Base-by-base conservation (phyloP, 2,113 vertebrate genomes). In the Motacilla alba region DNA sequence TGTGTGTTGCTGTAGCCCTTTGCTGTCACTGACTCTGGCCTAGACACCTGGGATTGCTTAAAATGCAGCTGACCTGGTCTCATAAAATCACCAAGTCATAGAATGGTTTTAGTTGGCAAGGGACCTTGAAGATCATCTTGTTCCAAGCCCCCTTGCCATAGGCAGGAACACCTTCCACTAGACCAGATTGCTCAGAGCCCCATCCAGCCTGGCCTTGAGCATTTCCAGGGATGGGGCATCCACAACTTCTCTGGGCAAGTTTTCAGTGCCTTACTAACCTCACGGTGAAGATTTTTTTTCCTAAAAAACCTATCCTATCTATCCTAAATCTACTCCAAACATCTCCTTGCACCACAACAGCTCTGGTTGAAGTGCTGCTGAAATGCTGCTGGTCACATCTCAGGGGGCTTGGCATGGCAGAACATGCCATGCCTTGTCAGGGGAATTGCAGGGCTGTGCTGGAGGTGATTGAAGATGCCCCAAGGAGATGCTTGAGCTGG, bases 391-490 rank as follows among this genome's bases (percentile, higher is more conserved):
- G 78, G 18, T 20, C 23, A 7, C 23, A 7, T 31, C 17, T 76
- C 44, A 43, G 1, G 6, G 27, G 26, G 28, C 11, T 67, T 80
- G 70, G 35, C 39, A 82, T 76, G 70, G 35, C 30, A 87, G 64
- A 37, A 3, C 15, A 37, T 39, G 11, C 26, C 1, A 0, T 0
- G 2, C 64, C 58, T 43, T 58, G 41, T 30, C 60, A 37, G 1
- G 4, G 28, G n/a, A 84, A 58, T 18, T 8, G 1, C 18, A 68
- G 37, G 35, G n/a, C 30, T 76, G 9, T 72, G 24, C 19, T 68
- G 67, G 60, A 52, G 52, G 27, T 80, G 28, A 31, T 46, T 67
- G 47, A 75, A 75, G 55, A n/a, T 85, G 28, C 27, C 47, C 33
- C 47, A 75, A 43, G n/a, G 59, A 78, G 74, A 41, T 67, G 23